A percentile compares a stretch with the other conserved stretches of the same genome.
These are phyloP conservation scores for Musca domestica DNA, from an alignment of 1,140 invertebrate species.

Conservation along the genomic window DNA sequence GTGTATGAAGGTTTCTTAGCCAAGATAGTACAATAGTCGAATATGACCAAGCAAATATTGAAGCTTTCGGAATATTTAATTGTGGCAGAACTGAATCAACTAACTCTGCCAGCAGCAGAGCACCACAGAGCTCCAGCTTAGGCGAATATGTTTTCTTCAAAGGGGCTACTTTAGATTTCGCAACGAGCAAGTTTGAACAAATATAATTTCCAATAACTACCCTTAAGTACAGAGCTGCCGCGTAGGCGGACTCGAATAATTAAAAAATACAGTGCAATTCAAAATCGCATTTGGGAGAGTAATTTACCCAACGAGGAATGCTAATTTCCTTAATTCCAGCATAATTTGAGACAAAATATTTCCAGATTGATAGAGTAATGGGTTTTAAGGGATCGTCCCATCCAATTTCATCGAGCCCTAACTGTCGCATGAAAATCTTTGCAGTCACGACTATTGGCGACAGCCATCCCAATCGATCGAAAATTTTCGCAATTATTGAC, in stretches of 20 bases:
- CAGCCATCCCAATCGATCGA: too few species aligned
- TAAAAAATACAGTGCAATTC: background rate
- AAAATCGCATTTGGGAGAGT: background rate
- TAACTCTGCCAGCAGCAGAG: background rate
- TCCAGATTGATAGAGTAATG: too few species aligned
- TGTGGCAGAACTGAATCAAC: background rate
- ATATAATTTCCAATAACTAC: background rate
- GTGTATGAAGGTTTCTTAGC: background rate
- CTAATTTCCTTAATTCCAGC: background rate
- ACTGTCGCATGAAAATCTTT: too few species aligned
- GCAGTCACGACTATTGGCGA: too few species aligned
- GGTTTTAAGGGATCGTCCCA: too few species aligned
- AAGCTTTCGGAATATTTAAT: background rate
- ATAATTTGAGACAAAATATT: background rate
- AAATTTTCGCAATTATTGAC: too few species aligned
- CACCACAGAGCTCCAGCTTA: background rate
- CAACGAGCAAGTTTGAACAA: background rate
- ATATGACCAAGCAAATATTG: background rate
- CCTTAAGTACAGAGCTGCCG: background rate
- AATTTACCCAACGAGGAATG: background rate
- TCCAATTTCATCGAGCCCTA: too few species aligned
- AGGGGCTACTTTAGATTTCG: background rate
- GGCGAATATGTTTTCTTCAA: background rate
- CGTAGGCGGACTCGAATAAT: background rate
- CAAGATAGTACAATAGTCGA: conserved; percentile 13